Conservation (phyloP, 2,888 invertebrate species). For the Eupithecia vulgata region DNA sequence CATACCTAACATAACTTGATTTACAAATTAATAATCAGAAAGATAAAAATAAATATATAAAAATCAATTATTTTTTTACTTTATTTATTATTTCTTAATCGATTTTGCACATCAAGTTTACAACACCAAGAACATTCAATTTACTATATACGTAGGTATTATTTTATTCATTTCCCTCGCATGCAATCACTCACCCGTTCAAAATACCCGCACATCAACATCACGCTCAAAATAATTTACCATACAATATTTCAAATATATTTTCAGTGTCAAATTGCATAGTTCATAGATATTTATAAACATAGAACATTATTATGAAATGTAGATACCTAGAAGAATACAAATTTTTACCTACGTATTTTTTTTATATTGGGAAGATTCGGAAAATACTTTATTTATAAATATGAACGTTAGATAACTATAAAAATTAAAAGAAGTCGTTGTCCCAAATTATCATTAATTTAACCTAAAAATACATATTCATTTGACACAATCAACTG, state of each 20-base stretch:
- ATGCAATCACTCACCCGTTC: conserved; percentile 8
- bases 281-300: conserved; percentile 5
- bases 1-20: too few species aligned
- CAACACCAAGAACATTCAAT: not conserved
- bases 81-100: not conserved
- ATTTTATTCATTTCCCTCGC: not conserved
- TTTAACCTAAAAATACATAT: conserved; percentile 1
- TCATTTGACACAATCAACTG: not conserved
- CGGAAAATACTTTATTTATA: not conserved
- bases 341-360: conserved; percentile 21
- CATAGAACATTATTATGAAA: conserved; percentile 18
- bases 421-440: conserved; percentile 15
- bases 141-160: not conserved
- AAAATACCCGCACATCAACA: not conserved
- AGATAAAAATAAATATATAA: not conserved
- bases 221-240: conserved; percentile 2
- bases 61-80: not conserved
- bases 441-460: conserved; percentile 22
- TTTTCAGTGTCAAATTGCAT: conserved; percentile 69
- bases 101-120: not conserved
- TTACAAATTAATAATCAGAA: not conserved
- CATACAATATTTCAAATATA: conserved; percentile 53
- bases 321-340: conserved; percentile 27
- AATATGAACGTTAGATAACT: not conserved
- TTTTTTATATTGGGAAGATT: conserved; percentile 23